A percentile compares a stretch with the other conserved stretches of the same genome.
phyloP scores from a whole-genome alignment of 1,140 invertebrate species.

The Solenopsis invicta region DNA sequence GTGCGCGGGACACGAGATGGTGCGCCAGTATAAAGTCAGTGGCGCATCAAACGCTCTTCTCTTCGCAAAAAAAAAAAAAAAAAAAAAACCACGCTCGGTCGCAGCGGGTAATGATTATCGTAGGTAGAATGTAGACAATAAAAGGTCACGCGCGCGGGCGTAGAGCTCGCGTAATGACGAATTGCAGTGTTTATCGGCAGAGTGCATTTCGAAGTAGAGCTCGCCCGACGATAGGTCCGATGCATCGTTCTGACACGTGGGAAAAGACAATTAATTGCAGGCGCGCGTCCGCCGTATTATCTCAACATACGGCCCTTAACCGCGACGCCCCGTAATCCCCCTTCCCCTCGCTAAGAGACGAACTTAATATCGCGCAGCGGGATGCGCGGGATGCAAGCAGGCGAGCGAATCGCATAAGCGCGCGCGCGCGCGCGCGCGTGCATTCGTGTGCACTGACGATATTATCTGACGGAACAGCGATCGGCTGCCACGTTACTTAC shows the following conservation, averaged over 20 bases:
- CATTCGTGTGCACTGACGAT: constrained; percentile 5
- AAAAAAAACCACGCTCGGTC: not conserved
- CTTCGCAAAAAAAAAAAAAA: not conserved
- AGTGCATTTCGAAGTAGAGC: constrained; percentile 66
- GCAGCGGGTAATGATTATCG: constrained; percentile 48
- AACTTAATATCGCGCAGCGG: constrained; percentile 46
- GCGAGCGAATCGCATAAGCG: not conserved
- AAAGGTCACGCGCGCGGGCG: not conserved
- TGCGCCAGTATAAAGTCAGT: constrained; percentile 21
- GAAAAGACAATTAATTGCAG: constrained; percentile 61
- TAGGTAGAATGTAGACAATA: constrained; percentile 4
- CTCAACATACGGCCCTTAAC: constrained; percentile 15
- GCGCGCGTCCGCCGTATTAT: constrained; percentile 4
- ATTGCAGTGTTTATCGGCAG: constrained; percentile 59
- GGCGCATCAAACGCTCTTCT: constrained; percentile 29
- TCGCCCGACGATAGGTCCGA: constrained; percentile 53
- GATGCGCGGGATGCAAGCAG: not conserved
- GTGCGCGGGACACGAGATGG: constrained; percentile 13
- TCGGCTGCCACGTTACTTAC: not conserved
- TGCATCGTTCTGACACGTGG: constrained; percentile 43
- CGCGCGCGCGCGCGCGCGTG: no score
- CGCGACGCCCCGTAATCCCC: not conserved
- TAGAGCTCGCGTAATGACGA: constrained; percentile 48
- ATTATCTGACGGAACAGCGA: constrained; percentile 19
- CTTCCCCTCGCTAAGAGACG: not conserved